Base-by-base conservation (phyloP, 2,888 invertebrate genomes). In the Brassicogethes aeneus region DNA sequence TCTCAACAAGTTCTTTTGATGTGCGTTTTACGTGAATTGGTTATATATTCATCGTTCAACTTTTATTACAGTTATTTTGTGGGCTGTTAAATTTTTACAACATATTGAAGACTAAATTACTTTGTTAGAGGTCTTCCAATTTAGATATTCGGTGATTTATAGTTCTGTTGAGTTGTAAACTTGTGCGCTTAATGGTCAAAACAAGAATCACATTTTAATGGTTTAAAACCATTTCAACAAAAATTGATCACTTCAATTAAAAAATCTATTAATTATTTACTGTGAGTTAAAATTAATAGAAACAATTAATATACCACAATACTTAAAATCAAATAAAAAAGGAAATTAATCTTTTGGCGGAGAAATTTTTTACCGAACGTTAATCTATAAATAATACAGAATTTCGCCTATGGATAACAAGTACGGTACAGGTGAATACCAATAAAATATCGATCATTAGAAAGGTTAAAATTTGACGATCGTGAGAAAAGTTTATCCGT, bases 31-130 rank as follows among this genome's bases (percentile, higher is more conserved):
- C 23, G 23, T 23, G 23, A 23, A 23, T 23, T 10, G 23, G 23
- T 23, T 23, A 10, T 23, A 23, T 23, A 23, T 23, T 23, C 23
- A 10, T 23, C 10, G 23, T 23, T 23, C 23, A 23, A 23, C 5
- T 23, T 23, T 23, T 23, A 23, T 23, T 23, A 23, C 23, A 23
- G 23, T 23, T 23, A 23, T 23, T 23, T 23, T 5, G 23, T 7
- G 5, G 23, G 23, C 23, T 23, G 23, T 23, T 7, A 23, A 23
- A 23, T 23, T 23, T 23, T 23, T 23, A 23, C 23, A 23, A 23
- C 23, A 23, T 23, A 23, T 23, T 23, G 23, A 23, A 23, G 23
- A 23, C 23, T 23, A 23, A 23, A 23, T 23, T 23, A 23, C 23
- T 23, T 23, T 23, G 23, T 23, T 23, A 10, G 5, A 23, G 23